Conservation (phyloP, 2,113 vertebrate species). For the Grammomys dolichurus region DNA sequence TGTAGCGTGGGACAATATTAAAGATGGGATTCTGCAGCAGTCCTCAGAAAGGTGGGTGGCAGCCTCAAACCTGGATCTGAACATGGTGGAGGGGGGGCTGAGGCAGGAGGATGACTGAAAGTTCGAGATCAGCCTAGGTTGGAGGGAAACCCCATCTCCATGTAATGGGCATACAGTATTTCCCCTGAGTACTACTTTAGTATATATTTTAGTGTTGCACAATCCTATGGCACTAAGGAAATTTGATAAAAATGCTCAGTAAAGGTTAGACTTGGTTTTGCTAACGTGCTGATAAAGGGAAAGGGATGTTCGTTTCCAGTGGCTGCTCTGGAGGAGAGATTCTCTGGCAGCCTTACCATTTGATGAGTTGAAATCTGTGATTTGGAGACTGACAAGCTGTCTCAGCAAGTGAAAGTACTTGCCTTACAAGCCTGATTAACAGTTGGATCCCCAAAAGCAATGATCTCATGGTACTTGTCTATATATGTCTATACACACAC, state of each 20-base stretch:
- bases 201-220: not conserved
- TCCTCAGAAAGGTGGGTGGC: slow-evolving; percentile 87
- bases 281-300: slow-evolving; percentile 6
- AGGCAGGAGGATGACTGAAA: not conserved
- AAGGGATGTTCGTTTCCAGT: not conserved
- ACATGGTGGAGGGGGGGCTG: not conserved
- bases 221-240: not conserved
- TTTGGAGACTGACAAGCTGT: not conserved
- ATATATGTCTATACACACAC: not conserved
- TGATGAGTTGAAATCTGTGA: not conserved
- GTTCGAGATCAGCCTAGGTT: not conserved
- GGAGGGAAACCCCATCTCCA: not conserved
- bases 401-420: not conserved
- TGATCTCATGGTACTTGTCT: not conserved
- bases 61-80: not conserved
- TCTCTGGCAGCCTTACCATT: not conserved
- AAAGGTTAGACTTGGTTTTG: not conserved
- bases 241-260: not conserved
- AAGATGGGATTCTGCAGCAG: slow-evolving; percentile 50
- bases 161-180: not conserved
- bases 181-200: not conserved
- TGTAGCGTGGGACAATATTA: slow-evolving; percentile 44
- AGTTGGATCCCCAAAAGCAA: not conserved
- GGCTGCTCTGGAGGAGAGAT: not conserved
- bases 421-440: not conserved